These are phyloP conservation scores for Forbesichthys papilliferus DNA, from an alignment of 2,113 vertebrate species.

Conservation along the genomic window DNA sequence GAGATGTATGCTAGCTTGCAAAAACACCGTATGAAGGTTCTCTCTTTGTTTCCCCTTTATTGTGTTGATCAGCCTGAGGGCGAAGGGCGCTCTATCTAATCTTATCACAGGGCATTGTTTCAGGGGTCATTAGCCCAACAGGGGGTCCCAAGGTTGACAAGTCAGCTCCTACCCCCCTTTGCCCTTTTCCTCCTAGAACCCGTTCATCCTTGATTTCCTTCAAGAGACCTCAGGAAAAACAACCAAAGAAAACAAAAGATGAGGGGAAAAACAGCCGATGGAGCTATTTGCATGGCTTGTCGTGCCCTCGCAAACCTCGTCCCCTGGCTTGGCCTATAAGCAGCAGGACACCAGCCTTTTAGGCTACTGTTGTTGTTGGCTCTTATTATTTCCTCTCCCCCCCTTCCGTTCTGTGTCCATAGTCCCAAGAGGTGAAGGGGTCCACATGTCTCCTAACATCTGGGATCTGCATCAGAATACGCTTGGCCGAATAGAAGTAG, in stretches of 20 bases:
- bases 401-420: conserved; percentile 29
- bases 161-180: conserved; percentile 46
- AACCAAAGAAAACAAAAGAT: conserved; percentile 62
- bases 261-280: conserved; percentile 73
- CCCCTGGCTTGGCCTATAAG: conserved; percentile 53
- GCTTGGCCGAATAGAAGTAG: conserved; percentile 21
- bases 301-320: conserved; percentile 60
- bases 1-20: conserved; percentile 52
- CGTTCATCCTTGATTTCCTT: conserved; percentile 51
- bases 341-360: conserved; percentile 64
- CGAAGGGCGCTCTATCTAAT: conserved; percentile 74
- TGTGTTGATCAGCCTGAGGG: conserved; percentile 74
- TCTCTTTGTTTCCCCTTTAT: conserved; percentile 67
- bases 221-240: conserved; percentile 71
- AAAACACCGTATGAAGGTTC: conserved; percentile 75
- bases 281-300: conserved; percentile 74
- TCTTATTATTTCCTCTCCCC: conserved; percentile 37
- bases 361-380: conserved; percentile 57
- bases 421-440: conserved; percentile 54
- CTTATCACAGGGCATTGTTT: conserved; percentile 83
- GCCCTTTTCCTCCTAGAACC: conserved; percentile 45
- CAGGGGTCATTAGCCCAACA: conserved; percentile 79
- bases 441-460: conserved; percentile 64
- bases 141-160: conserved; percentile 77
- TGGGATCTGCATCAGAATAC: conserved; percentile 71